Evolutionary conservation across 2,888 invertebrate species (phyloP).

Genomic region (Apamea sordens): DNA sequence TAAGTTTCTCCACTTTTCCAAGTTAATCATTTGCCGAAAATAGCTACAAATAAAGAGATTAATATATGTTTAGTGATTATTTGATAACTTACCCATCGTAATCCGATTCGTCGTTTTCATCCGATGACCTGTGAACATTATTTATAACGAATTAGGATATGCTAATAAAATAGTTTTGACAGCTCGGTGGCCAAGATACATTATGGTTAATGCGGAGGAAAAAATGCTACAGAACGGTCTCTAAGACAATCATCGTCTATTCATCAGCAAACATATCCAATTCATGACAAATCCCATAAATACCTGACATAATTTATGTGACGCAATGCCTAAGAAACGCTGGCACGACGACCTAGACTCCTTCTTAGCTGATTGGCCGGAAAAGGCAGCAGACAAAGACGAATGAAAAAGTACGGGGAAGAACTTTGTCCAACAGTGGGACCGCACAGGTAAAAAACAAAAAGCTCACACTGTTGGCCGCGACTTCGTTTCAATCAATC

Average conservation of each 20-base stretch:
- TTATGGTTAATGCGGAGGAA: not conserved
- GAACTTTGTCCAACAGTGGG: not conserved
- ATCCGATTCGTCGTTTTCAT: slow-evolving; percentile 82
- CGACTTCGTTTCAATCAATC: not conserved
- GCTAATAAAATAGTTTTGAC: not conserved
- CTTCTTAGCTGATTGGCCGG: not conserved
- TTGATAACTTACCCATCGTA: slow-evolving; percentile 76
- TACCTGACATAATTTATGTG: not conserved
- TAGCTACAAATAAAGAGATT: not conserved
- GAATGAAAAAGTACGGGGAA: not conserved
- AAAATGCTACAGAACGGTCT: not conserved
- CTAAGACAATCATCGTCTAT: not conserved
- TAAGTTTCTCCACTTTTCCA: not conserved
- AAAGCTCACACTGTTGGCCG: not conserved
- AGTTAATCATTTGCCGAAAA: not conserved
- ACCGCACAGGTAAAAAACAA: not conserved
- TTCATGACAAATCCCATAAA: not conserved
- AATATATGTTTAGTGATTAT: not conserved
- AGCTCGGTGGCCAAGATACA: not conserved
- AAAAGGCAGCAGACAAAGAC: not conserved
- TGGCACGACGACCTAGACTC: not conserved
- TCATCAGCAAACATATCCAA: not conserved
- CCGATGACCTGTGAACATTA: slow-evolving; percentile 78
- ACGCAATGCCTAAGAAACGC: not conserved
- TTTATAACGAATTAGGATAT: not conserved